phyloP scores from a whole-genome alignment of 2,113 vertebrate genomes.

The Tonatia bakeri region DNA sequence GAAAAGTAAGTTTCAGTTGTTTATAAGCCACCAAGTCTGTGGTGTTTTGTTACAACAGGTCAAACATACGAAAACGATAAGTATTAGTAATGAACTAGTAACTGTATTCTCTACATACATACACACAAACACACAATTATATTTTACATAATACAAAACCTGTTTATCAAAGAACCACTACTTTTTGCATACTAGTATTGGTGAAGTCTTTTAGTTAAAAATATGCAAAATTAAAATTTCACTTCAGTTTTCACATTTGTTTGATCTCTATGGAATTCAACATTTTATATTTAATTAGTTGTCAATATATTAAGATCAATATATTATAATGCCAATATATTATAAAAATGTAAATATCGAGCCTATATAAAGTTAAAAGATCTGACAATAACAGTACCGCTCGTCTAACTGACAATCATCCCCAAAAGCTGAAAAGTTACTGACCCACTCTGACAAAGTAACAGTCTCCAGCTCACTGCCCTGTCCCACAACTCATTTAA shows the following conservation, averaged over 20 bases:
- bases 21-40: background rate
- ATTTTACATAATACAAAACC: background rate
- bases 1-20: background rate
- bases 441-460: background rate
- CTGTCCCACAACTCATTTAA: background rate
- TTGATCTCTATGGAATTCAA: background rate
- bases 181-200: background rate
- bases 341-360: background rate
- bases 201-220: background rate
- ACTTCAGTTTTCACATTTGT: background rate
- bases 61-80: background rate
- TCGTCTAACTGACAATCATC: background rate
- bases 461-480: background rate
- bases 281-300: background rate
- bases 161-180: background rate
- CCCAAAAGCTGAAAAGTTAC: background rate
- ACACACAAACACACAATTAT: background rate
- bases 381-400: background rate
- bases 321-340: no score
- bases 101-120: background rate
- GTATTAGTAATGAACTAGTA: background rate
- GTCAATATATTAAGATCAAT: background rate
- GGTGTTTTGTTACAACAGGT: background rate
- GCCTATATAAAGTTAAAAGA: background rate
- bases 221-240: background rate